phyloP scores from a whole-genome alignment of 2,113 vertebrate genomes.

The Ailurus styani region DNA sequence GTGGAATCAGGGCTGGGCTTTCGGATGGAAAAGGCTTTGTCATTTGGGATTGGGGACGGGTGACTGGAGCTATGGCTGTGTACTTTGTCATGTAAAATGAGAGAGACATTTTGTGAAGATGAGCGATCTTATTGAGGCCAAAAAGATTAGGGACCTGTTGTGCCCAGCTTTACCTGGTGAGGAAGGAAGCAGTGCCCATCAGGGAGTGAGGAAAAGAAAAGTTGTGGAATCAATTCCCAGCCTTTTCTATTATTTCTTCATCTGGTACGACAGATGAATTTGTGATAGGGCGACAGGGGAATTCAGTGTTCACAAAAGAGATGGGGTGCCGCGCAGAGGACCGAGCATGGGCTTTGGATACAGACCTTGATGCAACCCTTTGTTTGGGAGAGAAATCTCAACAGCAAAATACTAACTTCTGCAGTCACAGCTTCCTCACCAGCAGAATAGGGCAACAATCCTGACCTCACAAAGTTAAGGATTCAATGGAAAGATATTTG shows the following conservation, averaged over 20 bases:
- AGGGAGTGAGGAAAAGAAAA: too few species aligned
- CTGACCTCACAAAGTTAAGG: not conserved
- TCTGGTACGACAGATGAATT: rapidly evolving
- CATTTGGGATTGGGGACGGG: not conserved
- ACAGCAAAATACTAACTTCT: not conserved
- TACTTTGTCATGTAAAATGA: not conserved
- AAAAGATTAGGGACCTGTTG: not conserved
- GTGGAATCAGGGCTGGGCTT: not conserved
- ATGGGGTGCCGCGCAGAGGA: not conserved
- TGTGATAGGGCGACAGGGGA: not conserved
- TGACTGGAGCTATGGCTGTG: not conserved
- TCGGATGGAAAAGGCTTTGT: too few species aligned
- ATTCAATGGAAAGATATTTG: not conserved
- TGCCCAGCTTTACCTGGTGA: rapidly evolving
- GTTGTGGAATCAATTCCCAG: too few species aligned
- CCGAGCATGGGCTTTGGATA: not conserved
- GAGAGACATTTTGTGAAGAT: not conserved
- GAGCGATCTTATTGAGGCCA: not conserved
- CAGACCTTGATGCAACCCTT: not conserved
- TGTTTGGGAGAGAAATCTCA: not conserved
- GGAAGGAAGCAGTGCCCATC: not conserved
- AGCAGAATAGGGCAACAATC: not conserved
- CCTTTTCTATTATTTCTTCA: not conserved
- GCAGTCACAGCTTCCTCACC: not conserved
- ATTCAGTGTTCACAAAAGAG: not conserved